Percentiles rank a stretch among this genome's conserved stretches.
phyloP scores from a whole-genome alignment of 2,797 vertebrate genomes.

The Gallinago nigripennis region DNA sequence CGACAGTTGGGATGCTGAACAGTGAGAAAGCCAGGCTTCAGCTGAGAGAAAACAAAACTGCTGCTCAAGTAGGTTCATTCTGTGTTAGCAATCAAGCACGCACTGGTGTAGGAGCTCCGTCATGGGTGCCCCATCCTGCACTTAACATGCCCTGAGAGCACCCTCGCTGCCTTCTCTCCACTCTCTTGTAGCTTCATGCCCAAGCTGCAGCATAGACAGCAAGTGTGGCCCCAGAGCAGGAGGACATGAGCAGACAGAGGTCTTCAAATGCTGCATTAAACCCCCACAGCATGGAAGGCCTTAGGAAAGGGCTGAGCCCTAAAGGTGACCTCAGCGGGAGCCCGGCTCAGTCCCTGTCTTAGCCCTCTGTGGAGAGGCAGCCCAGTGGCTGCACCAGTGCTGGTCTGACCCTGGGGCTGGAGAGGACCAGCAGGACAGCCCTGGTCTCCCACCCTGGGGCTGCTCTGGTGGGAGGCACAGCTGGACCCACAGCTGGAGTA shows the following conservation, averaged over 20 bases:
- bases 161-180: accelerated
- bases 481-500: not conserved
- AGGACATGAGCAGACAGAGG: not conserved
- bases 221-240: accelerated
- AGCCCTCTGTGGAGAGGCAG: not conserved
- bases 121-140: not conserved
- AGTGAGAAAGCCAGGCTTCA: not conserved
- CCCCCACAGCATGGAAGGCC: not conserved
- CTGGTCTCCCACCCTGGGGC: not conserved
- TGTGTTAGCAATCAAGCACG: not conserved
- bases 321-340: accelerated
- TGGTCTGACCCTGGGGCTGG: not conserved
- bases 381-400: not conserved
- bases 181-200: not conserved
- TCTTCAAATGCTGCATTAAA: not conserved
- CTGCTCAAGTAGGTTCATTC: not conserved
- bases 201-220: not conserved
- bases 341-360: not conserved
- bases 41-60: not conserved
- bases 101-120: not conserved
- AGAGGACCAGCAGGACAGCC: not conserved
- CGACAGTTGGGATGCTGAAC: not conserved
- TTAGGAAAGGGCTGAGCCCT: not conserved
- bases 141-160: not conserved
- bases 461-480: not conserved